phyloP scores from a whole-genome alignment of 2,797 vertebrate genomes.

The Premnoplex brunnescens region DNA sequence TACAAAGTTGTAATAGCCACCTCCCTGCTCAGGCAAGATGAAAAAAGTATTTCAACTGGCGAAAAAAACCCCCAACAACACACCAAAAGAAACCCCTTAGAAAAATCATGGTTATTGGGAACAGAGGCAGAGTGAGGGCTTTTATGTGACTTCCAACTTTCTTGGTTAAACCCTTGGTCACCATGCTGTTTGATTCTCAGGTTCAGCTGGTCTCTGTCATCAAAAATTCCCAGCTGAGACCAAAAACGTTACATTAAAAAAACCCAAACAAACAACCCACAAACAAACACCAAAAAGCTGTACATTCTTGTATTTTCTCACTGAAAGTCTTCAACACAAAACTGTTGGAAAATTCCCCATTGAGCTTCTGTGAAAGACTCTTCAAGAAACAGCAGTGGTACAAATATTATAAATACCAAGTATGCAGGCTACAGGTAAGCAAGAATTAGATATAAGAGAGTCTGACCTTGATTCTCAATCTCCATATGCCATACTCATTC shows the following conservation, averaged over 20 bases:
- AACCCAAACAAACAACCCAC: neutral
- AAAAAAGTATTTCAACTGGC: neutral
- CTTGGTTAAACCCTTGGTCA: neutral
- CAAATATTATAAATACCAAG: neutral
- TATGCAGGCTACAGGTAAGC: neutral
- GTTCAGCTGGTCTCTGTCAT: neutral
- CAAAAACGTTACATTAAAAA: neutral
- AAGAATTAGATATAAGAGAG: neutral
- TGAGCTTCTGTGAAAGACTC: neutral
- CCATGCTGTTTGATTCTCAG: neutral
- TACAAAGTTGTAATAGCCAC: neutral
- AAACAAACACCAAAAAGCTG: neutral
- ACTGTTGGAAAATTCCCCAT: neutral
- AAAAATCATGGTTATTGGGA: neutral
- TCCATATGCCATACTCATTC: neutral
- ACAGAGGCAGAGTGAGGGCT: neutral
- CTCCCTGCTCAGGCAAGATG: neutral
- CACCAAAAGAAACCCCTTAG: neutral
- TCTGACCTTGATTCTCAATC: slow-evolving; percentile 31
- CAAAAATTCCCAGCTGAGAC: neutral
- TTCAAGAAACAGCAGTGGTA: neutral
- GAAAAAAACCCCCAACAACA: no score
- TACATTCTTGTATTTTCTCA: neutral
- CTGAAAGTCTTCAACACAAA: neutral
- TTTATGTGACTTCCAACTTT: neutral